phyloP scores from a whole-genome alignment of 2,888 invertebrate species.

The Eupeodes latifasciatus region DNA sequence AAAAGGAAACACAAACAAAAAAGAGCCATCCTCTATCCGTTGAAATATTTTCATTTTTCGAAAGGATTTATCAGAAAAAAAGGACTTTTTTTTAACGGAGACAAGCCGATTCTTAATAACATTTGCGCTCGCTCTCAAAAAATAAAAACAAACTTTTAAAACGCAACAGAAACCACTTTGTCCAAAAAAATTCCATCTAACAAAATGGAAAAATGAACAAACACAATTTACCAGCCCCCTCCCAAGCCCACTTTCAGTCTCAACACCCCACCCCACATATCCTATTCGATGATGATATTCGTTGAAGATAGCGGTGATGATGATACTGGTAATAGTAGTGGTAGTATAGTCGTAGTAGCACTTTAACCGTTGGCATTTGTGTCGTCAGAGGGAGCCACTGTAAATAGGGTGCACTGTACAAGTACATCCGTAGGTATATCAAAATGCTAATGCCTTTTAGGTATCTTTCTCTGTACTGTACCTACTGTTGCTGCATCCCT shows the following conservation, averaged over 20 bases:
- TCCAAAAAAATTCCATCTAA: conserved; percentile 32
- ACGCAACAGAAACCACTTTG: conserved; percentile 38
- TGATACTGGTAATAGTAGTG: conserved; percentile 32
- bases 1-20: neutral
- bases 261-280: too few species aligned
- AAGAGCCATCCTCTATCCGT: neutral
- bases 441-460: conserved; percentile 46
- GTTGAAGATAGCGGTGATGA: neutral
- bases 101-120: conserved; percentile 4
- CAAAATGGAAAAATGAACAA: conserved; percentile 11
- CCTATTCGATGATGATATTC: neutral
- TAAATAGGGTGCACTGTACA: neutral
- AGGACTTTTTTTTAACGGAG: neutral
- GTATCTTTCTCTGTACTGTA: neutral
- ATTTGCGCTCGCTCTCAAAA: neutral
- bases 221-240: neutral
- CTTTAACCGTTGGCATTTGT: conserved; percentile 24
- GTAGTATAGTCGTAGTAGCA: conserved; percentile 24
- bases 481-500: conserved; percentile 55
- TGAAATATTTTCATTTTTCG: conserved; percentile 1
- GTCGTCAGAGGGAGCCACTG: conserved; percentile 12
- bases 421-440: neutral
- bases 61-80: neutral
- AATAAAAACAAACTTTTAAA: neutral
- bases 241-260: too few species aligned